Evolutionary conservation across 2,888 invertebrate genomes (phyloP).

Genomic region (Scrobipalpa costella): DNA sequence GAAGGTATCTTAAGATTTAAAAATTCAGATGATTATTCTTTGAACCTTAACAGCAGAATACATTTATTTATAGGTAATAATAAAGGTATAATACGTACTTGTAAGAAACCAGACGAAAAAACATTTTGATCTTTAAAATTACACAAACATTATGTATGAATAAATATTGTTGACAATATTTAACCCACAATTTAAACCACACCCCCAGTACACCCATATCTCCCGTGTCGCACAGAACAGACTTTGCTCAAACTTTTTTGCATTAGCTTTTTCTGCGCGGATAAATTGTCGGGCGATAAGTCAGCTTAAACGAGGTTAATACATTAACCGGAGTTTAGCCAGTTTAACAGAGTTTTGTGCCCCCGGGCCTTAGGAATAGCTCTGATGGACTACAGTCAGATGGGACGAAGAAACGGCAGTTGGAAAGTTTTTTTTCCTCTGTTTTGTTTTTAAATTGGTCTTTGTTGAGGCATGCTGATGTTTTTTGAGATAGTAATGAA

Average conservation of each 20-base stretch:
- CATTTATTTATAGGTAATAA: too few relatives aligned
- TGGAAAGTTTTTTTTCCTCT: constrained; percentile 24
- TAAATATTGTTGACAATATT: background rate
- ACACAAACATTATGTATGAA: too few relatives aligned
- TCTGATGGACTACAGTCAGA: constrained; percentile 41
- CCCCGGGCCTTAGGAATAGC: constrained; percentile 39
- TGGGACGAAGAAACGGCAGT: constrained; percentile 44
- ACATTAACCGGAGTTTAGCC: constrained; percentile 72
- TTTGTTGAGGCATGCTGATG: constrained; percentile 24
- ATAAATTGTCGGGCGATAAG: constrained; percentile 74
- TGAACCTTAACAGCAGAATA: too few relatives aligned
- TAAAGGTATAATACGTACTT: too few relatives aligned
- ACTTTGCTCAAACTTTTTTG: constrained; percentile 72
- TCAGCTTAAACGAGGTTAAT: constrained; percentile 72
- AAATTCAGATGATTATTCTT: too few relatives aligned
- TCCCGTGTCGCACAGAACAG: constrained; percentile 46
- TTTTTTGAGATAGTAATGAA: background rate
- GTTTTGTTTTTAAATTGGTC: constrained; percentile 31
- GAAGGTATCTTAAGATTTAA: too few relatives aligned
- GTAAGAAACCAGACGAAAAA: too few relatives aligned
- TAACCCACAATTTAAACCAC: constrained; percentile 2
- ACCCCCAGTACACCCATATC: constrained; percentile 21
- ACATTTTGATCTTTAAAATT: too few relatives aligned
- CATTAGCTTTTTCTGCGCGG: constrained; percentile 57
- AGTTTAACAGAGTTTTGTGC: constrained; percentile 48